phyloP scores from a whole-genome alignment of 2,888 invertebrate species.

The Choristoneura rosaceana region DNA sequence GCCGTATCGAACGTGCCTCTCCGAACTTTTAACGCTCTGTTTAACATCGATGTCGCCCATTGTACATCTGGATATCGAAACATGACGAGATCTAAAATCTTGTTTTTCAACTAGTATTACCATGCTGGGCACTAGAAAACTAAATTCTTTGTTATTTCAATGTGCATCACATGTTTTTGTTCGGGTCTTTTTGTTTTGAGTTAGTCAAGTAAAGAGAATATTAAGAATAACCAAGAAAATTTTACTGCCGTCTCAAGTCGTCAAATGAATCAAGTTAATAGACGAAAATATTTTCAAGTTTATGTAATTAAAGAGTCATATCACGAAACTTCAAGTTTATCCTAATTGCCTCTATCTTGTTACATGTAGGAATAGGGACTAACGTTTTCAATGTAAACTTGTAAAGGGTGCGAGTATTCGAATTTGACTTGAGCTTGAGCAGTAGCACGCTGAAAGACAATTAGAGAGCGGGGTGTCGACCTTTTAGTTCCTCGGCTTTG shows the following conservation, averaged over 20 bases:
- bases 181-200: too few species aligned
- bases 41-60: slow-evolving; percentile 58
- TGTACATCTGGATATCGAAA: slow-evolving; percentile 44
- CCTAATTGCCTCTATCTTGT: slow-evolving; percentile 22
- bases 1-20: slow-evolving; percentile 30
- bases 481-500: slow-evolving; percentile 8
- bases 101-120: not conserved
- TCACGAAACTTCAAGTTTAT: slow-evolving; percentile 3
- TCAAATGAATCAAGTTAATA: too few species aligned
- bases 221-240: too few species aligned
- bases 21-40: slow-evolving; percentile 64
- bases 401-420: not conserved
- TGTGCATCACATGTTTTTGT: too few species aligned
- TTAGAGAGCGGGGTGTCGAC: slow-evolving; percentile 11
- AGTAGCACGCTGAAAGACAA: slow-evolving; percentile 3
- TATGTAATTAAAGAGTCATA: not conserved
- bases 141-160: not conserved
- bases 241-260: too few species aligned
- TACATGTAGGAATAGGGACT: not conserved
- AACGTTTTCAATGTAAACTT: not conserved
- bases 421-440: slow-evolving; percentile 6
- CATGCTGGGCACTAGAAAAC: not conserved
- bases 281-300: not conserved
- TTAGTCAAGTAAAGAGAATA: too few species aligned
- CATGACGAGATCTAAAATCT: slow-evolving; percentile 22